These are phyloP conservation scores for Panulirus ornatus DNA, from an alignment of 1,140 invertebrate species.

Conservation along the genomic window DNA sequence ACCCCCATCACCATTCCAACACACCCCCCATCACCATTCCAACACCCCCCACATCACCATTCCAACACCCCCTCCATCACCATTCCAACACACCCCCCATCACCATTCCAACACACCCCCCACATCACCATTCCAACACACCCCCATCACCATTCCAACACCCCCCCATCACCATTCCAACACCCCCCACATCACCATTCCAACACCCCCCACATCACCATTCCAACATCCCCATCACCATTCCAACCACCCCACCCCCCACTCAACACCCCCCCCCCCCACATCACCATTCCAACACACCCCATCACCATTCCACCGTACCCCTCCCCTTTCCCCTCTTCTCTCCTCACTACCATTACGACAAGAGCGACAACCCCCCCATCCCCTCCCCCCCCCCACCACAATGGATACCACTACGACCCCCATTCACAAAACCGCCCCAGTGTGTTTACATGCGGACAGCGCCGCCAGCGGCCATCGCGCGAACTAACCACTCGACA, in stretches of 20 bases:
- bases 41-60: neutral
- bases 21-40: neutral
- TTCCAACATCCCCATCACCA: neutral
- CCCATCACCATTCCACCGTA: neutral
- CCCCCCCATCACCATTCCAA: neutral
- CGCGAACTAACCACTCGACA: neutral
- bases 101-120: neutral
- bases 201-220: conserved; percentile 6
- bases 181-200: neutral
- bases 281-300: neutral
- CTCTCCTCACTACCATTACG: neutral
- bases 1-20: too few species aligned
- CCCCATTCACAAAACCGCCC: neutral
- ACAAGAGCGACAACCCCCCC: neutral
- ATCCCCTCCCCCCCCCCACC: neutral
- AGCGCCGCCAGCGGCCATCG: conserved; percentile 10
- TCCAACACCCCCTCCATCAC: neutral
- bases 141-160: neutral
- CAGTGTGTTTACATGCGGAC: neutral
- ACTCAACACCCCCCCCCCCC: neutral
- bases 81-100: neutral
- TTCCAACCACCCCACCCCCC: neutral
- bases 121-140: neutral
- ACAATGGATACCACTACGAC: too few species aligned
- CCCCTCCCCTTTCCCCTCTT: neutral